Percentiles rank a stretch among this genome's conserved stretches.
Conservation (phyloP, 2,797 vertebrate species). For the Phrynocephalus guinanensis region DNA sequence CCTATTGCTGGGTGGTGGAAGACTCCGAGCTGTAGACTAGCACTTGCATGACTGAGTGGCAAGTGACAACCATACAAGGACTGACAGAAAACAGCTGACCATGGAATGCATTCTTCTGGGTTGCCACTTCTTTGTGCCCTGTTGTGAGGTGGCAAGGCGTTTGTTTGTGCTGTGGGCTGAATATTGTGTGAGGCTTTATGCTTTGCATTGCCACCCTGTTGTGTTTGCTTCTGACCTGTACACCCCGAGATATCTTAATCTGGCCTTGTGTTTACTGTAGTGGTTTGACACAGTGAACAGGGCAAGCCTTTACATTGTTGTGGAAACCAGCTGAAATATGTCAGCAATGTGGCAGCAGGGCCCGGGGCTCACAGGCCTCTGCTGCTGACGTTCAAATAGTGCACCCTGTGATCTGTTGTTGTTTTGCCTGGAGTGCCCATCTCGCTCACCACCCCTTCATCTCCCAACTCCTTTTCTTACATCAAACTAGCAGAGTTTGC, state of each 20-base stretch:
- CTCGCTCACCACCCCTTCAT: not conserved
- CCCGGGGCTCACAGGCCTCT: not conserved
- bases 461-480: not conserved
- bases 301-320: not conserved
- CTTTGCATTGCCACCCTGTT: not conserved
- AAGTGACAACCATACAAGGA: not conserved
- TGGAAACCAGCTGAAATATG: constrained; percentile 12
- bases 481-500: not conserved
- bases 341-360: not conserved
- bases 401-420: not conserved
- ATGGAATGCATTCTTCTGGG: not conserved
- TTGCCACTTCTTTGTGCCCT: not conserved
- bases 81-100: not conserved
- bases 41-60: not conserved
- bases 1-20: not conserved
- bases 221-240: not conserved
- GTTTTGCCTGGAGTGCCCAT: not conserved
- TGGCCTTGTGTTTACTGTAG: not conserved
- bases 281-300: not conserved
- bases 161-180: not conserved
- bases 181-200: not conserved
- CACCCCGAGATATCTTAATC: not conserved
- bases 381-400: not conserved
- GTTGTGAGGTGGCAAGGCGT: not conserved
- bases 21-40: not conserved